Base-by-base conservation (phyloP, 2,113 vertebrate species). In the Aphelocoma coerulescens region DNA sequence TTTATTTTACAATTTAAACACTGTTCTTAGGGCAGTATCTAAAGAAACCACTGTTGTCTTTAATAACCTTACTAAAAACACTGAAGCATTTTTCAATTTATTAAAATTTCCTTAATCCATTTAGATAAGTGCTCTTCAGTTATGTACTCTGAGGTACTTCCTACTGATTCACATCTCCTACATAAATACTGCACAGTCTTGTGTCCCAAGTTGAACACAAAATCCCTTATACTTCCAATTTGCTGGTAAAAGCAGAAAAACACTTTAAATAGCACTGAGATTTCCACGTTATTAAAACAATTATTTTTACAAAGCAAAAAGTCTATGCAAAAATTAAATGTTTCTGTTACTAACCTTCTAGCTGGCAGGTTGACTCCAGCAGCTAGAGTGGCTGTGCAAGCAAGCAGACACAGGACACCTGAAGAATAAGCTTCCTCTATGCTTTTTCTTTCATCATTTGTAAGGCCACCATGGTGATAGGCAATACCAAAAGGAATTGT, bases 311-410 rank as follows among this genome's bases (percentile, higher is more conserved):
- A 78, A 74, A 43, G 28, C 39, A 84, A 44, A 57, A 57, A 39
- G 33, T 18, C 22, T 82, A 73, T 5, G 33, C 52, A 89, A 35
- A 55, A 81, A 27, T 5, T 10, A 18, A 59, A 39, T 2, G 1
- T 88, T 79, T 80, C 30, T 11, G n/a, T 9, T 21, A 84, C 97
- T 78, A 13, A 99, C 99, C 99, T 99, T 93, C 99, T 98, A 13
- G 99, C 99, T 10, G 99, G 99, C 6, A 99, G 98, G 97, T 99
- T 99, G 96, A 99, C 97, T 22, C 99, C 99, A 13, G 99, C 99
- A 52, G 99, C 99, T 72, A 99, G 97, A 2, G 99, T 99, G 91
- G 99, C 99, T 19, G 99, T 99, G 88, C 99, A 99, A 91, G 99
- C 94, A 37, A 99, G 98, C 7, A 99, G 98, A 69, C 99, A 99